Conservation (phyloP, 2,888 invertebrate species). For the Scrobipalpa costella region DNA sequence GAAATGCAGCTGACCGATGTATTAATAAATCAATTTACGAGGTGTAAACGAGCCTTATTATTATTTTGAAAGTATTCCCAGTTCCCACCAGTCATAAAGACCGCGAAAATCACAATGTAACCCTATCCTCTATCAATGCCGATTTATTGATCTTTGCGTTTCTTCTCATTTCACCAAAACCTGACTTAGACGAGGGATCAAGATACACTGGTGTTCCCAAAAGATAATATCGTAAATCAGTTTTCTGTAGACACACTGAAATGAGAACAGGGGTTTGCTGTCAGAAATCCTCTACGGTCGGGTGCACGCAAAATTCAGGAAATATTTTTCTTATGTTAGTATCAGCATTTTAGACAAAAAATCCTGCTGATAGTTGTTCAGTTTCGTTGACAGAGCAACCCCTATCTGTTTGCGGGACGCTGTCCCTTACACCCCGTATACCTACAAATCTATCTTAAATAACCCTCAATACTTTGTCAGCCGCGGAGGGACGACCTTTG, state of each 20-base stretch:
- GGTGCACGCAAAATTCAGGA: too few species aligned
- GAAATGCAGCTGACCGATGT: too few species aligned
- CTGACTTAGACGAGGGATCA: not conserved
- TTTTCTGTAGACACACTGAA: slow-evolving; percentile 6
- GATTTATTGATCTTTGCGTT: not conserved
- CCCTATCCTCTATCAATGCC: slow-evolving; percentile 2
- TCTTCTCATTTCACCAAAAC: not conserved
- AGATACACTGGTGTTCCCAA: not conserved
- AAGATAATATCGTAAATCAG: slow-evolving; percentile 14
- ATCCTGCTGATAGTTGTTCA: too few species aligned
- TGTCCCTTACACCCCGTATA: too few species aligned
- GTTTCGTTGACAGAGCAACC: too few species aligned
- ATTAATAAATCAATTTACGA: not conserved
- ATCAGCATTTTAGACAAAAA: too few species aligned
- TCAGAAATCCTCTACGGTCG: too few species aligned
- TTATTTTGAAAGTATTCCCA: not conserved
- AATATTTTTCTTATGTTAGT: too few species aligned
- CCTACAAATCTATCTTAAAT: too few species aligned
- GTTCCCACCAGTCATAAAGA: not conserved
- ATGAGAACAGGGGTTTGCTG: not conserved
- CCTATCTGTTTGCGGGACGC: too few species aligned
- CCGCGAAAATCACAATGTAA: not conserved
- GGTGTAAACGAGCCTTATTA: not conserved
- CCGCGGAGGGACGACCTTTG: too few species aligned
- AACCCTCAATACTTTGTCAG: too few species aligned